Base-by-base conservation (phyloP, 2,797 vertebrate species). In the Nyctibius grandis region DNA sequence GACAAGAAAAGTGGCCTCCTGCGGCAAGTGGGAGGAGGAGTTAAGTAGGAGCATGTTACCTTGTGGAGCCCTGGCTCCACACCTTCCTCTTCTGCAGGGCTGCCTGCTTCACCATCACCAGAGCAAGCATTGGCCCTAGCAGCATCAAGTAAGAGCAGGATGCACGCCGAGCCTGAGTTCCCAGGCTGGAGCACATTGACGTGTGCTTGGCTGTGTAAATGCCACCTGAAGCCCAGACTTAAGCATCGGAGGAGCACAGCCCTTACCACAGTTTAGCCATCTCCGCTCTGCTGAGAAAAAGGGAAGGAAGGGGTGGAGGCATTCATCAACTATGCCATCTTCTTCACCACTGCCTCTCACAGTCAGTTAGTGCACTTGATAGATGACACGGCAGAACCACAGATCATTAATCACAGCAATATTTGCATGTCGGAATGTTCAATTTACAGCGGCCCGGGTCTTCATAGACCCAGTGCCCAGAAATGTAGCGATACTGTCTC, bases 261-360 rank as follows among this genome's bases (percentile, higher is more conserved):
- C 33, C n/a, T 77, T 65, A 76, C 54, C 75, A 54, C 40, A 56
- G 59, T 33, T 84, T 12, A 76, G 85, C 54, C 77, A 81, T 15
- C 56, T 82, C 63, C 29, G 59, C 74, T 53, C 47, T 72, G 65
- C 57, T 86, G 73, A 84, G 57, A 81, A 92, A 95, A 95, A 82
- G 59, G 96, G 94, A 96, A 95, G 91, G 96, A 96, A 96, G 84
- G 59, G 80, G 93, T 34, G 85, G 47, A 63, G 47, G 83, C 67
- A 73, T 72, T 73, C 88, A 81, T 54, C 80, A 86, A 12, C 68
- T 78, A 6, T 81, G 85, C 83, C 85, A 84, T 65, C 75, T 78
- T 94, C 73, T 90, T 73, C 80, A 65, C 65, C 48, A 15, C 42
- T 38, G 5, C n/a, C 47, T 86, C 88, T 75, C 40, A 64, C 29